Evolutionary conservation across 1,140 invertebrate species (phyloP).

Genomic region (Octopus bimaculoides): DNA sequence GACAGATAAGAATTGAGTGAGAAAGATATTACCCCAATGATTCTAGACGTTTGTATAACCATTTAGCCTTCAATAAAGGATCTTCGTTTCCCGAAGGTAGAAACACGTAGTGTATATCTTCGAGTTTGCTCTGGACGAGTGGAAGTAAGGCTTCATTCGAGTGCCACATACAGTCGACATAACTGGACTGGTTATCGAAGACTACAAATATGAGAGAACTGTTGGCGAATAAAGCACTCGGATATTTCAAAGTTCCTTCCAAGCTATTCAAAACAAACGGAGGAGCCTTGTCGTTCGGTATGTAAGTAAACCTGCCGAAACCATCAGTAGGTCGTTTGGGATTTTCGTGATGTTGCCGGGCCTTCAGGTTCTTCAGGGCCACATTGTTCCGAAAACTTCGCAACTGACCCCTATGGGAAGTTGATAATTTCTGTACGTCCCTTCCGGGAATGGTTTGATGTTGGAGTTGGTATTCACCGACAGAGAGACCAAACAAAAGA

Average conservation of each 20-base stretch:
- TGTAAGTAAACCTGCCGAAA: slow-evolving; percentile 1
- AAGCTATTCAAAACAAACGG: slow-evolving; percentile 28
- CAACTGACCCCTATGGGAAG: no score
- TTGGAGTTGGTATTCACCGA: no score
- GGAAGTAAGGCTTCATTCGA: slow-evolving; percentile 26
- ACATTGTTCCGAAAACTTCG: no score
- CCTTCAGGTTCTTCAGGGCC: no score
- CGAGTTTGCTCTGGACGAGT: slow-evolving; percentile 5
- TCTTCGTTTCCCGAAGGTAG: slow-evolving; percentile 24
- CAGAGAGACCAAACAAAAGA: no score
- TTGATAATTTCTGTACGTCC: no score
- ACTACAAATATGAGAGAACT: slow-evolving; percentile 30
- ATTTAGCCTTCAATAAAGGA: slow-evolving; percentile 23
- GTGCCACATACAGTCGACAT: slow-evolving; percentile 36
- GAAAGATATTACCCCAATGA: not conserved
- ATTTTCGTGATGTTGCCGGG: no score
- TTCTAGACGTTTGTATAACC: slow-evolving; percentile 30
- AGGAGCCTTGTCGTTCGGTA: slow-evolving; percentile 25
- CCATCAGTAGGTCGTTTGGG: no score
- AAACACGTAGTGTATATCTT: slow-evolving; percentile 27
- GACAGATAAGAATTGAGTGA: not conserved
- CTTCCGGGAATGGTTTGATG: no score
- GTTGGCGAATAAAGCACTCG: slow-evolving; percentile 18
- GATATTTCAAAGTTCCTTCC: slow-evolving; percentile 26
- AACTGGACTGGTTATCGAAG: slow-evolving; percentile 31